These are phyloP conservation scores for Mycteria americana DNA, from an alignment of 2,797 vertebrate genomes.

Conservation along the genomic window DNA sequence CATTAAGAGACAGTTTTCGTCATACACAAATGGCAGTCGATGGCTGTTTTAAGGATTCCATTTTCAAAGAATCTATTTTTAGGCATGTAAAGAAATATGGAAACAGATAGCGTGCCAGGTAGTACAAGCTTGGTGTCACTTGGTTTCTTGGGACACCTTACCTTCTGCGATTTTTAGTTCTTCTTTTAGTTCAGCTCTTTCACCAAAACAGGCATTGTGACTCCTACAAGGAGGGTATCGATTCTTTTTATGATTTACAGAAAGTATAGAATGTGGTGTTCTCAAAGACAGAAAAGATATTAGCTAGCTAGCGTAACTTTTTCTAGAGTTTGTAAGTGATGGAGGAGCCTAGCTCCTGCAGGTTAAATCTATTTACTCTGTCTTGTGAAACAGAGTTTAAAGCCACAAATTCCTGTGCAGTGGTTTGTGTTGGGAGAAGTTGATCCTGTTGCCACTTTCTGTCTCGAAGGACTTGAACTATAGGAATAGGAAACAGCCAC, in stretches of 20 bases:
- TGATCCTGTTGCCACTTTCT: neutral
- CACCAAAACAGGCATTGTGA: neutral
- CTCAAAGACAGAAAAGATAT: neutral
- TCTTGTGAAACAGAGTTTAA: neutral
- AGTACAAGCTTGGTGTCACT: neutral
- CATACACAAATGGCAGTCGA: neutral
- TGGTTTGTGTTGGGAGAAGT: neutral
- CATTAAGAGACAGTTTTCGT: neutral
- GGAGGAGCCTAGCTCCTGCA: neutral
- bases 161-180: neutral
- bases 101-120: neutral
- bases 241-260: neutral
- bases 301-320: neutral
- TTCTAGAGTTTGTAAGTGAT: neutral
- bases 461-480: neutral
- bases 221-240: neutral
- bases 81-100: neutral
- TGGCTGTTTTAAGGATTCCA: neutral
- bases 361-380: neutral
- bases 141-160: neutral
- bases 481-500: neutral
- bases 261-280: neutral
- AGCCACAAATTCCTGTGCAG: neutral
- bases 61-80: neutral
- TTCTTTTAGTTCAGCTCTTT: neutral